Percentiles rank a stretch among this genome's conserved stretches.
Conservation (phyloP, 2,113 vertebrate species). For the Tricholaema leucomelas region DNA sequence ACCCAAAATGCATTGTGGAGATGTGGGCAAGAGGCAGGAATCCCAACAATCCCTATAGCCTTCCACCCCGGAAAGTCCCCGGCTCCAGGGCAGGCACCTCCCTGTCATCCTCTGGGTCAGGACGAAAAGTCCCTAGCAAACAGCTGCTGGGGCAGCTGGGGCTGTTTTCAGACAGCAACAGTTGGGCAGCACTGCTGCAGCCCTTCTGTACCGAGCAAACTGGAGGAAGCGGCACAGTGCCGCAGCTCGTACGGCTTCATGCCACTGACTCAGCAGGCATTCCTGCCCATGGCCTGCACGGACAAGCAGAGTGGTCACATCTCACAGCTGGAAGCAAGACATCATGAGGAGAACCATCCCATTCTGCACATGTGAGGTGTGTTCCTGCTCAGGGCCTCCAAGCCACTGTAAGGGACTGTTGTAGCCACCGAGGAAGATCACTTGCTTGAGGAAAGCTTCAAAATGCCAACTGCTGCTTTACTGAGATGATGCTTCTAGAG, state of each 20-base stretch:
- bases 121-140: neutral
- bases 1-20: neutral
- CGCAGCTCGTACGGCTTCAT: rapidly evolving
- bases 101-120: neutral
- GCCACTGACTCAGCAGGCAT: neutral
- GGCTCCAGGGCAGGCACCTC: neutral
- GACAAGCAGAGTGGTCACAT: rapidly evolving
- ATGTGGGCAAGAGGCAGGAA: neutral
- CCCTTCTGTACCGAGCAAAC: neutral
- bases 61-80: neutral
- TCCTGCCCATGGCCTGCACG: neutral
- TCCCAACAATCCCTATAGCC: neutral
- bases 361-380: rapidly evolving
- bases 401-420: no score
- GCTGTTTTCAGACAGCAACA: neutral
- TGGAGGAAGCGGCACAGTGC: neutral
- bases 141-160: neutral
- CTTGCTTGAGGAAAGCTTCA: neutral
- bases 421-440: neutral
- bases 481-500: neutral
- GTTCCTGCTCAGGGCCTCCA: neutral
- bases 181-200: neutral
- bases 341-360: neutral
- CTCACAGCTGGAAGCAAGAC: rapidly evolving
- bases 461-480: neutral